phyloP scores from a whole-genome alignment of 2,113 vertebrate species.

The Calidris pugnax region DNA sequence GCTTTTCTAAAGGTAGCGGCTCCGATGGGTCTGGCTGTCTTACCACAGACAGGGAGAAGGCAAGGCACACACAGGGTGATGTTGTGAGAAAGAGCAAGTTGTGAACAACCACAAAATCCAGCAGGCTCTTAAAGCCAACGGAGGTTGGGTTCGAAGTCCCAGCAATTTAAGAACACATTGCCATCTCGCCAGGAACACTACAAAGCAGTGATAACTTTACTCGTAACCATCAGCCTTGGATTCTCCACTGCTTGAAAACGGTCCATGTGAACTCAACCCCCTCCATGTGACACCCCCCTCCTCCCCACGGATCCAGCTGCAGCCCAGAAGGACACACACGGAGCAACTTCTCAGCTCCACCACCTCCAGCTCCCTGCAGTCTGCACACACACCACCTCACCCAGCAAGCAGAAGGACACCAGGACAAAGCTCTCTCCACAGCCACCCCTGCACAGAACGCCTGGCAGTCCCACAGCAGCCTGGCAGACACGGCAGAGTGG shows the following conservation, averaged over 20 bases:
- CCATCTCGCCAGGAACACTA: neutral
- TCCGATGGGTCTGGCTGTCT: neutral
- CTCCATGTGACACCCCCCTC: no score
- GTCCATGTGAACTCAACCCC: fast-evolving
- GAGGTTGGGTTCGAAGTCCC: neutral
- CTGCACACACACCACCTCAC: fast-evolving
- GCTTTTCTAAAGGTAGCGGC: neutral
- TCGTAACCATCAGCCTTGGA: neutral
- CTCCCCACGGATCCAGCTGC: neutral
- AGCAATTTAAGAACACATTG: neutral
- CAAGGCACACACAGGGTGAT: neutral
- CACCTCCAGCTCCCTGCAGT: neutral
- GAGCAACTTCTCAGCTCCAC: neutral
- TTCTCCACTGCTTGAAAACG: neutral
- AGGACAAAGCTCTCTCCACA: neutral
- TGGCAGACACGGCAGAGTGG: neutral
- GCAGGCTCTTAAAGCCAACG: neutral
- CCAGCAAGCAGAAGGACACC: neutral
- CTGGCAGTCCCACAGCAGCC: neutral
- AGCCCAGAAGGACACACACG: neutral
- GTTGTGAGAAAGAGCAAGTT: neutral
- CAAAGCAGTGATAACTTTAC: neutral
- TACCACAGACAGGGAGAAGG: neutral
- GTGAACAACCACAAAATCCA: neutral
- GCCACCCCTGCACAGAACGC: fast-evolving